Base-by-base conservation (phyloP, 1,140 invertebrate genomes). In the Drosophila teissieri region DNA sequence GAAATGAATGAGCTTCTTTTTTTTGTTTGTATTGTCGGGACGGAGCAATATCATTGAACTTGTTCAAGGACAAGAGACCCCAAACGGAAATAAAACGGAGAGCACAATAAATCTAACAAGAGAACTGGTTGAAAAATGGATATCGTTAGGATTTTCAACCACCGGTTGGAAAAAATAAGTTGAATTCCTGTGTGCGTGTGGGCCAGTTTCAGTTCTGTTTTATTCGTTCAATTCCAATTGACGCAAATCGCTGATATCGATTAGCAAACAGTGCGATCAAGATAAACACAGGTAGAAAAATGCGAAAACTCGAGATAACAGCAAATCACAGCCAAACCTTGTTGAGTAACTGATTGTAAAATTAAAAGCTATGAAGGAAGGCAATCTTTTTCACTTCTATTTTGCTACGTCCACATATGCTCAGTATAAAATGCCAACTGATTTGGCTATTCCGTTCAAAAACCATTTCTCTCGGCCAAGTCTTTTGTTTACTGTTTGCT, bases 41-140 rank as follows among this genome's bases (percentile, higher is more conserved):
- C 60, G 40, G 22, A 22, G 31, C 46, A 61, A 73, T 68, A 86
- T 82, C 83, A 73, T 83, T 86, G 84, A 88, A 89, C 83, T 89
- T 80, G 27, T 51, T 89, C 84, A 88, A 88, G 83, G 83, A 80
- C 84, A 80, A 22, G 34, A 36, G 48, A 49, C 37, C 52, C 44
- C 11, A 44, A 73, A 60, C 57, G 51, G 45, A 70, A 70, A 22
- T 27, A 40, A 58, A 52, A 24, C n/a, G 27, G 54, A 53, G 52
- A 48, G 17, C 22, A 34, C 36, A n/a, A 53, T 2, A 54, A 57
- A 39, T 24, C 40, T 19, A 15, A 60, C 72, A 42, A 37, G 27
- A 49, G 52, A 56, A 36, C 12, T 46, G 22, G 10, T 51, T 51
- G 11, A 17, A 51, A 12, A 31, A 17, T 27, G 34, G 15, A 60